Conservation (phyloP, 2,797 vertebrate genomes). For the Pipistrellus pygmaeus region DNA sequence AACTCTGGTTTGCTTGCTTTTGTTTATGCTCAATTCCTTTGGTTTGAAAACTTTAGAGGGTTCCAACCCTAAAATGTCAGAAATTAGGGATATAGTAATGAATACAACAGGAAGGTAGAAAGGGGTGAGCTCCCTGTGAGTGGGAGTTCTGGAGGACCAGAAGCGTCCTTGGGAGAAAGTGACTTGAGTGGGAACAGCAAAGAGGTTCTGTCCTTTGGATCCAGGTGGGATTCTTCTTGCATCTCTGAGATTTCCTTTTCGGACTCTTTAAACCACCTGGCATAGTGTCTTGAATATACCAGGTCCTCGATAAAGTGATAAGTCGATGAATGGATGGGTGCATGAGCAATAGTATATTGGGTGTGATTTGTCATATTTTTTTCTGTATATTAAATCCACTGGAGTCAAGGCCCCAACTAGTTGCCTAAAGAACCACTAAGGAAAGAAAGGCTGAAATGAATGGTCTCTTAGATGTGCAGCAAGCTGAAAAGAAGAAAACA, state of each 20-base stretch:
- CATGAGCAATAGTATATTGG: not conserved
- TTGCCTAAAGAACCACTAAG: constrained; percentile 4
- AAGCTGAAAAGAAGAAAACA: not conserved
- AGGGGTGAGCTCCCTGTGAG: not conserved
- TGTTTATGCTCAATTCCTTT: not conserved
- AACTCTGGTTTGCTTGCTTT: not conserved
- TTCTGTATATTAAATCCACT: not conserved
- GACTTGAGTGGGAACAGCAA: not conserved
- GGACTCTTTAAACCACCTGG: not conserved
- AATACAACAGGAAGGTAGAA: not conserved
- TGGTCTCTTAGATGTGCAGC: not conserved
- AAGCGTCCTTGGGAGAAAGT: not conserved
- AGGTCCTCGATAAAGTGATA: not conserved
- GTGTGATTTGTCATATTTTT: not conserved
- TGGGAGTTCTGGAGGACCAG: not conserved
- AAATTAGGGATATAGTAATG: not conserved
- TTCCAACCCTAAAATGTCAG: not conserved
- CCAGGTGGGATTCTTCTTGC: not conserved
- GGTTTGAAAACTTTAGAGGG: not conserved
- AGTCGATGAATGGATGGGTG: not conserved
- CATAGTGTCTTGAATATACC: not conserved
- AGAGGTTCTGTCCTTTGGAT: not conserved
- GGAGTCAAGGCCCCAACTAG: not conserved
- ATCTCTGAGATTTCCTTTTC: not conserved
- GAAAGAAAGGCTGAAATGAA: constrained; percentile 10